These are phyloP conservation scores for Drosophila bocki DNA, from an alignment of 1,140 invertebrate species.

Conservation along the genomic window DNA sequence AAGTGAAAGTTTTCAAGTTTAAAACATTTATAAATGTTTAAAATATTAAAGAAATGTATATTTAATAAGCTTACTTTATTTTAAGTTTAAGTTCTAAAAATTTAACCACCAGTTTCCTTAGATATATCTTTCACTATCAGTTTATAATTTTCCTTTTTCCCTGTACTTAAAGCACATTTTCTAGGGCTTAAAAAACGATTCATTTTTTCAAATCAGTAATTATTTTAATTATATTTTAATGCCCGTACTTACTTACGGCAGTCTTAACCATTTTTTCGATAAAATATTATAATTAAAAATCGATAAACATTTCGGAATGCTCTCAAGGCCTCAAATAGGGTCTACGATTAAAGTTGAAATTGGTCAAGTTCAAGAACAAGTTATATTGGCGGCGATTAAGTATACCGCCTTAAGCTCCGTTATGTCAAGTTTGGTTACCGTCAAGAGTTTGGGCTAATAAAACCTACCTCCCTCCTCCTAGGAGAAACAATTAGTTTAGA, in stretches of 20 bases:
- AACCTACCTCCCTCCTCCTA: constrained; percentile 1
- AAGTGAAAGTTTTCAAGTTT: too few relatives aligned
- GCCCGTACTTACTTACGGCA: background rate
- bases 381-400: background rate
- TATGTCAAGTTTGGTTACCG: constrained; percentile 12
- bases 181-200: background rate
- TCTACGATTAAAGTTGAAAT: background rate
- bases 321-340: background rate
- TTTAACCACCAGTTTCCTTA: background rate
- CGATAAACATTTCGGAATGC: background rate
- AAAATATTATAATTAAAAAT: background rate
- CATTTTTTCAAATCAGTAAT: background rate
- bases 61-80: background rate
- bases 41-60: background rate
- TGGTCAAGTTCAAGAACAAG: constrained; percentile 15
- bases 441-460: constrained; percentile 2
- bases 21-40: background rate
- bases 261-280: background rate
- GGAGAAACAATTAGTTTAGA: constrained; percentile 40
- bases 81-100: background rate
- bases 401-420: background rate
- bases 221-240: background rate
- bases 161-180: background rate
- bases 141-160: background rate
- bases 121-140: background rate